Evolutionary conservation across 2,113 vertebrate species (phyloP), one percentile per base, ranked within the genome.

Genomic region (Irena cyanogastra): DNA sequence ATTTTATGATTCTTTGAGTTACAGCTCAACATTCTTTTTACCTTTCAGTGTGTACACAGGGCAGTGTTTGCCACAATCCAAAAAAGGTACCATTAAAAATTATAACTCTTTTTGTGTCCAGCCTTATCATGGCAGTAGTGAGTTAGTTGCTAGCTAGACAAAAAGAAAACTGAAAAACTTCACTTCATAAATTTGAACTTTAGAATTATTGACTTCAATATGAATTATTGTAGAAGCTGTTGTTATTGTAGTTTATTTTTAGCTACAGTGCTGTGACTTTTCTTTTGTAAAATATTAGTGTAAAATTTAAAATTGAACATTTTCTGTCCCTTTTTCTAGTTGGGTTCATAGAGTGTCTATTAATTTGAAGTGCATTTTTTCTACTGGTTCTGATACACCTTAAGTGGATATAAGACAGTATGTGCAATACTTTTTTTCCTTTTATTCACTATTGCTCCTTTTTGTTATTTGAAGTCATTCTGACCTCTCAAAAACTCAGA

Each of bases 61-160:
- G 11, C 85, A 68, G 8, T 37, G 11, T 53, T 76, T 33, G 53
- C 7, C 23, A 80, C 3, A 49, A 35, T 54, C 9, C 31, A 49
- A 19, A 33, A 80, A 69, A 52, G 4, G 20, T 66, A n/a, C 2
- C 8, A 30, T 19, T 37, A 84, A 64, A 82, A 78, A 54, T 53
- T 37, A 17, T 12, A 26, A 6, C 5, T 60, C 5, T 53, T 79
- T 56, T 16, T 11, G 6, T 16, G 1, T 6, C 26, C 33, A 50
- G 9, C 31, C 6, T 52, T 83, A 66, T 12, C 0, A 0, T 61
- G 37, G 18, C 28, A 18, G 12, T 31, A 63, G 23, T 37, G 11
- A 9, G 11, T 49, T 69, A 49, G 22, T 24, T 74, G 20, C 10
- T 59, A 54, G 26, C 20, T 74, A 77, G n/a, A 69, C 3, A 77